These are phyloP conservation scores for Disparrhopalites patrizii DNA, from an alignment of 2,888 invertebrate species.

Conservation along the genomic window DNA sequence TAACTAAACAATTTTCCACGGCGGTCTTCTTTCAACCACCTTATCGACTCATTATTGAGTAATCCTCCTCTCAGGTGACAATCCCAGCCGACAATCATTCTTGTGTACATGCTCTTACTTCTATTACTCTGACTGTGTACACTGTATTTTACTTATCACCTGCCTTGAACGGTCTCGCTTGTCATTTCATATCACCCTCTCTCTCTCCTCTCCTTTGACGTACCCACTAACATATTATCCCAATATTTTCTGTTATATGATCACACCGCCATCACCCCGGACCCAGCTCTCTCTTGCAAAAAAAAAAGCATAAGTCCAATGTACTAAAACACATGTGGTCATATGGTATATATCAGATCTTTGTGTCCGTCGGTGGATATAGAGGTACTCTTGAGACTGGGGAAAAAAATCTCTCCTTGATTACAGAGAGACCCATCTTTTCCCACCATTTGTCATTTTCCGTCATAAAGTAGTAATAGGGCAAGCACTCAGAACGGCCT, in stretches of 20 bases:
- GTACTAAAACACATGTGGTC: no score
- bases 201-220: background rate
- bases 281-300: background rate
- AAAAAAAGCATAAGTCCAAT: no score
- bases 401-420: no score
- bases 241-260: no score
- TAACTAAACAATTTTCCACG: slow-evolving; percentile 43
- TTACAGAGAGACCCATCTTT: no score
- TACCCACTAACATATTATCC: background rate
- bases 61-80: slow-evolving; percentile 31
- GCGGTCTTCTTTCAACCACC: slow-evolving; percentile 41
- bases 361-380: no score
- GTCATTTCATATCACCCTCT: slow-evolving; percentile 6
- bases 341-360: no score
- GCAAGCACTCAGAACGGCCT: no score
- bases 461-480: no score
- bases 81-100: slow-evolving; percentile 38
- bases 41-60: slow-evolving; percentile 44
- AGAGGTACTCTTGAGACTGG: no score
- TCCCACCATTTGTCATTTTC: slow-evolving; percentile 2
- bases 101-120: slow-evolving; percentile 41
- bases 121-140: slow-evolving; percentile 37
- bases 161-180: slow-evolving; percentile 29
- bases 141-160: slow-evolving; percentile 39
- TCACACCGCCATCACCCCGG: no score